phyloP scores from a whole-genome alignment of 2,113 vertebrate species.

The Alouatta palliata region DNA sequence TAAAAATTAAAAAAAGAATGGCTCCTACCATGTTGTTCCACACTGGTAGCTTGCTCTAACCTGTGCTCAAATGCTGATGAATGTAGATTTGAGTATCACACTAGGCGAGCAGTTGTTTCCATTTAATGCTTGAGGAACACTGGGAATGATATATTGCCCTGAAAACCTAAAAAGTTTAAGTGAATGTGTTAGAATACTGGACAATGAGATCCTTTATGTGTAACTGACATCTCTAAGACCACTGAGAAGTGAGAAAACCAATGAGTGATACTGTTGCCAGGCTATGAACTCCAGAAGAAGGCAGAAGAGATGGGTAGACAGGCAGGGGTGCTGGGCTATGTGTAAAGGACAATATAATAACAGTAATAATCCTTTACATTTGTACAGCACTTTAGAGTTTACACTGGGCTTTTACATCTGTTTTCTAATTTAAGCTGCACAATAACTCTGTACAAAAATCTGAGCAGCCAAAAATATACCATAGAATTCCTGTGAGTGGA shows the following conservation, averaged over 20 bases:
- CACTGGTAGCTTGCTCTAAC: background rate
- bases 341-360: conserved; percentile 65
- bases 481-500: conserved; percentile 54
- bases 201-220: background rate
- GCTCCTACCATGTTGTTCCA: background rate
- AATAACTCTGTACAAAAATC: conserved; percentile 56
- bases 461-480: conserved; percentile 55
- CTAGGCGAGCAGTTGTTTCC: background rate
- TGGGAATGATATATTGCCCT: background rate
- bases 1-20: background rate
- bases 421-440: conserved; percentile 62
- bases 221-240: background rate
- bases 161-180: background rate
- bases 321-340: background rate
- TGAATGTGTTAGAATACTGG: background rate
- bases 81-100: background rate
- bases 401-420: conserved; percentile 42
- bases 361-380: conserved; percentile 61
- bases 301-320: conserved; percentile 51
- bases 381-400: conserved; percentile 52
- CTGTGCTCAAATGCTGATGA: background rate
- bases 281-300: background rate
- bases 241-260: background rate
- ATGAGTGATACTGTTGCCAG: conserved; percentile 7
- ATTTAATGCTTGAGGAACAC: background rate